phyloP scores from a whole-genome alignment of 2,888 invertebrate species.

The Perizoma affinitatum region DNA sequence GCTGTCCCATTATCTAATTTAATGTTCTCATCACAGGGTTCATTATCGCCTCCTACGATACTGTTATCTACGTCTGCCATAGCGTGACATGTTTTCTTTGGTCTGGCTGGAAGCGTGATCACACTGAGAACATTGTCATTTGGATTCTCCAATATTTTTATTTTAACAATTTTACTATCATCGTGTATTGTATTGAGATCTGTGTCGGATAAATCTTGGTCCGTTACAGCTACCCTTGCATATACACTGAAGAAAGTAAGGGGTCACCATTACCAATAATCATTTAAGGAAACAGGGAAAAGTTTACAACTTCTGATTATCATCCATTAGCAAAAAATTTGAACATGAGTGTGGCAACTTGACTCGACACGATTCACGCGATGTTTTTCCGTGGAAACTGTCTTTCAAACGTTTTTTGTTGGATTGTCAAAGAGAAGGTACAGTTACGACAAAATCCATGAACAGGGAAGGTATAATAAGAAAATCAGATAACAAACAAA shows the following conservation, averaged over 20 bases:
- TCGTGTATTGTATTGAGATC: conserved; percentile 1
- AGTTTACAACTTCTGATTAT: background rate
- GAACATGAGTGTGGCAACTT: background rate
- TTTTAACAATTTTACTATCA: conserved; percentile 13
- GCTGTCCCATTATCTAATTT: conserved; percentile 57
- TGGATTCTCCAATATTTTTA: conserved; percentile 5
- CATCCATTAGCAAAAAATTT: background rate
- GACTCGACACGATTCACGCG: background rate
- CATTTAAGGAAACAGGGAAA: background rate
- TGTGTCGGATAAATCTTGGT: conserved; percentile 33
- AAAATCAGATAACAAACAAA: too few species aligned
- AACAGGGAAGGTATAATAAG: too few species aligned
- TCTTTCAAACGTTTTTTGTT: background rate
- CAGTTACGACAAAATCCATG: too few species aligned
- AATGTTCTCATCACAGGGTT: conserved; percentile 31
- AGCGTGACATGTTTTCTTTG: conserved; percentile 29
- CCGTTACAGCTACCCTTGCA: conserved; percentile 49
- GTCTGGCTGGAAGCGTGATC: conserved; percentile 2
- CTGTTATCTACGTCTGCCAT: conserved; percentile 37
- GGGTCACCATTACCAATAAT: background rate
- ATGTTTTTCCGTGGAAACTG: background rate
- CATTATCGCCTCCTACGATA: conserved; percentile 29
- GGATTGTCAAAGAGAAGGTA: background rate
- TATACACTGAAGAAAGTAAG: conserved; percentile 45
- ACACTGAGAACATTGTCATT: conserved; percentile 8